A percentile compares a stretch with the other conserved stretches of the same genome.
phyloP scores from a whole-genome alignment of 2,888 invertebrate species.

The Drosophila vallismaia region DNA sequence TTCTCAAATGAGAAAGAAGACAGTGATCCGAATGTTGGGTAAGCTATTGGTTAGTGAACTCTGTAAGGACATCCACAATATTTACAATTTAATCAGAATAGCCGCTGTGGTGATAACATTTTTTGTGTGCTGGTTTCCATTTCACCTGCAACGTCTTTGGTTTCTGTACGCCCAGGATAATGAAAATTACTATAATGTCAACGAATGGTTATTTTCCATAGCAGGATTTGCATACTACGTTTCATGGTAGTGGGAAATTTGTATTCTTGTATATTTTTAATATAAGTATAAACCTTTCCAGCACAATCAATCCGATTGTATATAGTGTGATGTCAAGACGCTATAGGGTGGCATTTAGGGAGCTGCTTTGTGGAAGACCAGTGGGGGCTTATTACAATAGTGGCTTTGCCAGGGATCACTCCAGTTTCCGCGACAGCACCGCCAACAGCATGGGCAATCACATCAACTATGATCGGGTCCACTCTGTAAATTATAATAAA shows the following conservation, averaged over 20 bases:
- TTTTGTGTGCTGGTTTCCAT: slow-evolving; percentile 98
- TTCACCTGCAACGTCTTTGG: slow-evolving; percentile 95
- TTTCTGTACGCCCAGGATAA: slow-evolving; percentile 89
- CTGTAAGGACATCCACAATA: neutral
- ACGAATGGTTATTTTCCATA: slow-evolving; percentile 91
- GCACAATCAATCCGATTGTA: slow-evolving; percentile 94
- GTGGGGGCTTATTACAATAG: slow-evolving; percentile 83
- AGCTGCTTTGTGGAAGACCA: slow-evolving; percentile 88
- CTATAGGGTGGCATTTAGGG: slow-evolving; percentile 91
- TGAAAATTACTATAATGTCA: slow-evolving; percentile 87
- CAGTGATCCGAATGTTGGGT: slow-evolving; percentile 93
- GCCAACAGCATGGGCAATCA: slow-evolving; percentile 57
- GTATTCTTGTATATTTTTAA: neutral
- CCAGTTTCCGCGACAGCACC: slow-evolving; percentile 86
- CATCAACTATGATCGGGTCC: slow-evolving; percentile 70
- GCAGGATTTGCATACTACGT: slow-evolving; percentile 93
- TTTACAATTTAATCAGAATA: slow-evolving; percentile 79
- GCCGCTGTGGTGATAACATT: slow-evolving; percentile 97
- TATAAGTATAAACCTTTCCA: slow-evolving; percentile 62
- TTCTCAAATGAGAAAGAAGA: slow-evolving; percentile 89
- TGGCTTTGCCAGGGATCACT: slow-evolving; percentile 86
- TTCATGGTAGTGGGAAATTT: slow-evolving; percentile 84
- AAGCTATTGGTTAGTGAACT: slow-evolving; percentile 62
- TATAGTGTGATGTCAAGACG: slow-evolving; percentile 93
- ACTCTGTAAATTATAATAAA: slow-evolving; percentile 50